Evolutionary conservation across 1,140 invertebrate genomes (phyloP).

Genomic region (Glomeris maerens): DNA sequence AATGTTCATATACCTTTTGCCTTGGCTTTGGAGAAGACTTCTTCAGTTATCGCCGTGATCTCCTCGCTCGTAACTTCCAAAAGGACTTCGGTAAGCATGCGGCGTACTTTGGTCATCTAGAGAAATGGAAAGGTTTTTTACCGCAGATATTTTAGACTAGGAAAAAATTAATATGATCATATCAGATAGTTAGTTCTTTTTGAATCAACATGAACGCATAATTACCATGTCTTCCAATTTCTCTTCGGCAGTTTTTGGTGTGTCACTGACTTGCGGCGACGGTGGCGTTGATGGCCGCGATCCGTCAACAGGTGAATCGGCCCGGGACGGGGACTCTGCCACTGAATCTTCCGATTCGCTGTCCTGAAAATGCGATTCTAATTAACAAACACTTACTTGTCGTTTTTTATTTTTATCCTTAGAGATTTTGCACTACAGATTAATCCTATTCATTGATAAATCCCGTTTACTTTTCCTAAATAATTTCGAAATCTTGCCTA

Average conservation of each 20-base stretch:
- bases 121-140: conserved; percentile 15
- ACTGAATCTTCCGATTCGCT: conserved; percentile 34
- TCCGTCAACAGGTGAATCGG: conserved; percentile 5
- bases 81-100: conserved; percentile 77
- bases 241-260: conserved; percentile 29
- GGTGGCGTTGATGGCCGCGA: conserved; percentile 16
- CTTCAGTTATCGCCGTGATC: conserved; percentile 62
- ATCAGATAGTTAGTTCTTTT: no score
- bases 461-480: no score
- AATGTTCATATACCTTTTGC: conserved; percentile 45
- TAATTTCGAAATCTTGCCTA: no score
- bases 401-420: no score
- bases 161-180: no score
- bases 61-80: conserved; percentile 83
- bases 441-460: no score
- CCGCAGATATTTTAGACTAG: neutral
- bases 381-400: no score
- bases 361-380: conserved; percentile 34
- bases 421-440: no score
- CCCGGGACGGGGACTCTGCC: conserved; percentile 6
- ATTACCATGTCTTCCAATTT: conserved; percentile 29
- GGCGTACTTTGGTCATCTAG: conserved; percentile 75
- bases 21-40: conserved; percentile 47
- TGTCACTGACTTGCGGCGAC: conserved; percentile 19
- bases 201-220: no score